Base-by-base conservation (phyloP, 2,888 invertebrate genomes). In the Rutpela maculata region DNA sequence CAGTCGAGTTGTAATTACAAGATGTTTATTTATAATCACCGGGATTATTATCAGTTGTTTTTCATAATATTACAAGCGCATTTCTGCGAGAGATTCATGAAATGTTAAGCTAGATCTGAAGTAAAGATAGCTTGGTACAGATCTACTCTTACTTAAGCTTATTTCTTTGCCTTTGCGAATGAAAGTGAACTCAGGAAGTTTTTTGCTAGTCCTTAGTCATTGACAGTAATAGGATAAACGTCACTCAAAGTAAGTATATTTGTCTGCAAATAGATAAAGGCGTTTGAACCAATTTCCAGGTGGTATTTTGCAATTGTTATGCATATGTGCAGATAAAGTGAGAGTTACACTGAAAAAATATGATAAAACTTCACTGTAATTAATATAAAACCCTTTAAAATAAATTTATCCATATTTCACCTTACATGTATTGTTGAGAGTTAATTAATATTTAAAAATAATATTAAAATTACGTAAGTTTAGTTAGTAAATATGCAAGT, bases 181-280 rank as follows among this genome's bases (percentile, higher is more conserved):
- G 80, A 82, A 81, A 80, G 82, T 80, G 74, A 80, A 78, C 35
- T 43, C 71, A 77, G 81, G 83, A 80, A 83, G 81, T 81, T 82
- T 81, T 79, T 80, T 67, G 60, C 73, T 68, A 73, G 74, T 75
- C 67, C 76, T 59, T 60, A 75, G 66, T 75, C 71, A 80, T 31
- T 83, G 82, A 83, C 82, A 83, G 81, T 82, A 83, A 83, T 80
- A 79, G 80, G 82, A 83, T 82, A 77, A 78, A 78, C 70, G 81
- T 83, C 81, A 81, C 70, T 81, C 76, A 73, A 19, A 43, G 59
- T 76, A 19, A 43, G 59, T 76, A 35, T 35, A 38, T 35, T 69
- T 38, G 57, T 17, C 68, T 43, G 38, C 18, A 65, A 66, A 74
- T 69, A 57, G 72, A 69, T 71, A 63, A 75, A 71, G 65, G 65